Evolutionary conservation across 30 jellyfish, hydroid and myxozoan genomes (phyloP), one percentile per base, ranked within the genome.

Genomic region (Pelagia noctiluca): DNA sequence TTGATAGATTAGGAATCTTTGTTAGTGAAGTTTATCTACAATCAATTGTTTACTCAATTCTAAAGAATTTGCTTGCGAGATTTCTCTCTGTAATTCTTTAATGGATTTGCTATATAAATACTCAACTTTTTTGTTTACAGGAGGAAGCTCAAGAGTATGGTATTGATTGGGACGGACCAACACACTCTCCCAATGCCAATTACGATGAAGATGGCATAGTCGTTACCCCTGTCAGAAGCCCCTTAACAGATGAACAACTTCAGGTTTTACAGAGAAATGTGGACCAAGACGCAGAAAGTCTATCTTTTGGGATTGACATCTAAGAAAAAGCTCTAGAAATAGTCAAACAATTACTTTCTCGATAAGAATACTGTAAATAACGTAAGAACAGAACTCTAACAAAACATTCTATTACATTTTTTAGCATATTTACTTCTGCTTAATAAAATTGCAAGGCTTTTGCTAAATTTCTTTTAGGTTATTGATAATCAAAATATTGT

Each of bases 121-220:
- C n/a, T 48, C 62, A 11, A n/a, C 13, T 11, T 3, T 34, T 3
- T 7, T 63, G 22, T 63, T 63, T 13, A 5, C 24, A 63, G 77
- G 77, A 63, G 24, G 77, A 63, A 7, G 77, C 61, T 12, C 34
- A 5, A 24, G 4, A 37, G n/a, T 70, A 70, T 70, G 82, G 82
- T 3, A 70, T 70, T 34, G 82, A 70, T 31, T 70, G 65, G 66
- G 25, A 38, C 10, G 82, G 65, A 4, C 63, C 82, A 28, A 32
- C 68, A 3, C 68, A 28, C 13, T 21, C 57, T 28, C 22, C 76
- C 8, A 21, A 63, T 30, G 2, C 2, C 28, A 22, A 63, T 63
- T 12, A 21, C 23, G 72, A 26, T 12, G 50, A 34, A 28, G 50
- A 63, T 3, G 50, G 50, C 22, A 22, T 63, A 63, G 10, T 34